Evolutionary conservation across 1,140 invertebrate species (phyloP).

Genomic region (Heliconius melpomene): DNA sequence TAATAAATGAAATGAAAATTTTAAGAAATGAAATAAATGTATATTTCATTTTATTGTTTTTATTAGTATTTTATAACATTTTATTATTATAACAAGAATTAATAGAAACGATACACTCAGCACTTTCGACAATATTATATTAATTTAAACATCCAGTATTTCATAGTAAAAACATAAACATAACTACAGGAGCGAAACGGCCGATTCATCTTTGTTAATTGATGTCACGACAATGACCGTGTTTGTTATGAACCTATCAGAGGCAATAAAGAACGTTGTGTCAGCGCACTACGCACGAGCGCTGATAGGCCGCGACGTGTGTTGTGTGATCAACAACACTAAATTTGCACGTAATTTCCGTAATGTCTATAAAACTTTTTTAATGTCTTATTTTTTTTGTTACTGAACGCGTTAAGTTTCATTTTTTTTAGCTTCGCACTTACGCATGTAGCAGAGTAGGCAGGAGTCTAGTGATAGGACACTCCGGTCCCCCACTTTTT

Average conservation of each 20-base stretch:
- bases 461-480: too few species aligned
- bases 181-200: conserved; percentile 45
- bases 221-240: conserved; percentile 61
- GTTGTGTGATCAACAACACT: conserved; percentile 26
- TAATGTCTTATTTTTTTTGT: not conserved
- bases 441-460: too few species aligned
- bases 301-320: conserved; percentile 33
- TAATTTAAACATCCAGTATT: conserved; percentile 54
- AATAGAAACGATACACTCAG: not conserved
- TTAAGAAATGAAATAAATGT: too few species aligned
- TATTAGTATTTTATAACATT: not conserved
- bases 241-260: conserved; percentile 62
- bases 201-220: conserved; percentile 61
- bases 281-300: conserved; percentile 38
- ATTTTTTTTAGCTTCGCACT: not conserved
- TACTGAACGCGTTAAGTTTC: not conserved
- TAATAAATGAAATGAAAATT: too few species aligned
- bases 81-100: not conserved
- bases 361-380: not conserved
- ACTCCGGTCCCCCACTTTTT: too few species aligned
- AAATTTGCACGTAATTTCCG: conserved; percentile 34
- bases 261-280: conserved; percentile 57
- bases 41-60: not conserved
- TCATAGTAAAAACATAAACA: conserved; percentile 53
- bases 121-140: conserved; percentile 44